These are phyloP conservation scores for Leptopterna dolabrata DNA, from an alignment of 2,888 invertebrate genomes.

Conservation along the genomic window DNA sequence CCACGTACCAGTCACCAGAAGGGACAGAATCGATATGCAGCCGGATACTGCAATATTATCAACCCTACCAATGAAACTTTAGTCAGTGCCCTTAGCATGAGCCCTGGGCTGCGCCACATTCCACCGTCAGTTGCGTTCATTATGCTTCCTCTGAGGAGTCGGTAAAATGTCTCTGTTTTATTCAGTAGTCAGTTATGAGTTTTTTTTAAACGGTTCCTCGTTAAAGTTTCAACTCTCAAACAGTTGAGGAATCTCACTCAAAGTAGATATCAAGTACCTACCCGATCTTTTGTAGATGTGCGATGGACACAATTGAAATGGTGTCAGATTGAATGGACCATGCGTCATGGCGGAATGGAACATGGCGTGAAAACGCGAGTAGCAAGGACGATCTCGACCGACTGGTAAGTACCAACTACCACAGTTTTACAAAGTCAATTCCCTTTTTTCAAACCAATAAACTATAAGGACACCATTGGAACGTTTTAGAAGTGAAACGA, in stretches of 20 bases:
- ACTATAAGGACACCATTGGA: no score
- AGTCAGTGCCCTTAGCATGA: neutral
- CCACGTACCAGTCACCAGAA: constrained; percentile 3
- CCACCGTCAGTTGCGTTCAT: neutral
- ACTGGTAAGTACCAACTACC: neutral
- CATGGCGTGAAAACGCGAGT: neutral
- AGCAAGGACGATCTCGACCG: neutral
- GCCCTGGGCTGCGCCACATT: neutral
- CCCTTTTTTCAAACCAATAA: no score
- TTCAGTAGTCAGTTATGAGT: no score
- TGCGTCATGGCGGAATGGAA: neutral
- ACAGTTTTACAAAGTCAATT: no score
- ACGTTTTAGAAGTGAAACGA: no score
- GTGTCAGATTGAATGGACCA: neutral
- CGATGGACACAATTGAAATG: neutral
- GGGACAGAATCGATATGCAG: constrained; percentile 20
- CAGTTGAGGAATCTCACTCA: no score
- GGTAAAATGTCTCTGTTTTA: no score
- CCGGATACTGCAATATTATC: constrained; percentile 31
- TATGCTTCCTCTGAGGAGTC: no score
- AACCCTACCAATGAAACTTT: constrained; percentile 1
- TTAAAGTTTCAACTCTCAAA: no score
- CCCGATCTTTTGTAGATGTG: neutral
- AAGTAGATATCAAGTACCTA: no score
- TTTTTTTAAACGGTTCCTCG: no score